Evolutionary conservation across 2,113 vertebrate genomes (phyloP).

Genomic region (Artemisiospiza belli): DNA sequence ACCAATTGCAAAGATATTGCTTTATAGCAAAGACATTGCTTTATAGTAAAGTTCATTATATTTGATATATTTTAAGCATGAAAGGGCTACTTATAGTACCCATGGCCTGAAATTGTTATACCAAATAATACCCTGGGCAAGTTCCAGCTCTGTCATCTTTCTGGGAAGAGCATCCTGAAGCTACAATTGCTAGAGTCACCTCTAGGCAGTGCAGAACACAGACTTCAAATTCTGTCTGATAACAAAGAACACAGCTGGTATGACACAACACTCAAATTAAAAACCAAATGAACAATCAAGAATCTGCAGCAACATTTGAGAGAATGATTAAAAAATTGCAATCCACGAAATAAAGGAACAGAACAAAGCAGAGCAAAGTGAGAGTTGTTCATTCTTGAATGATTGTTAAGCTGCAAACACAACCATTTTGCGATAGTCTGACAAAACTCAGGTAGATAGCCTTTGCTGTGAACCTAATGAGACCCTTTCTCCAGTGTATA

Average conservation of each 20-base stretch:
- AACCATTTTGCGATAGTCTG: not conserved
- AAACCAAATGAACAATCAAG: not conserved
- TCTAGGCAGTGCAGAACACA: not conserved
- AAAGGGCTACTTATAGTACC: not conserved
- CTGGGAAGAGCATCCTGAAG: not conserved
- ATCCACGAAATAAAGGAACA: not conserved
- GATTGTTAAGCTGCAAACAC: rapidly evolving
- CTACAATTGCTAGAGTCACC: not conserved
- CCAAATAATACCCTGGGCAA: not conserved
- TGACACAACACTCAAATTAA: not conserved
- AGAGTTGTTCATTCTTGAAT: not conserved
- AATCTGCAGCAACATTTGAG: not conserved
- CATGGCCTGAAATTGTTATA: not conserved
- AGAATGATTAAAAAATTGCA: not conserved
- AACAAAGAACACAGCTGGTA: not conserved
- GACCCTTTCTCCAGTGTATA: not conserved
- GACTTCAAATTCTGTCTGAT: not conserved
- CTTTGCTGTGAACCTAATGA: not conserved
- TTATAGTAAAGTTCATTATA: not conserved
- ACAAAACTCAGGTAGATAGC: not conserved
- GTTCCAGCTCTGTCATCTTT: not conserved
- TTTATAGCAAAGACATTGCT: not conserved
- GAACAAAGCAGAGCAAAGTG: not conserved
- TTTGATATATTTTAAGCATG: not conserved
- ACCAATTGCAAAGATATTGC: not conserved